Conservation (phyloP, 2,113 vertebrate species). For the Arvicanthis niloticus region DNA sequence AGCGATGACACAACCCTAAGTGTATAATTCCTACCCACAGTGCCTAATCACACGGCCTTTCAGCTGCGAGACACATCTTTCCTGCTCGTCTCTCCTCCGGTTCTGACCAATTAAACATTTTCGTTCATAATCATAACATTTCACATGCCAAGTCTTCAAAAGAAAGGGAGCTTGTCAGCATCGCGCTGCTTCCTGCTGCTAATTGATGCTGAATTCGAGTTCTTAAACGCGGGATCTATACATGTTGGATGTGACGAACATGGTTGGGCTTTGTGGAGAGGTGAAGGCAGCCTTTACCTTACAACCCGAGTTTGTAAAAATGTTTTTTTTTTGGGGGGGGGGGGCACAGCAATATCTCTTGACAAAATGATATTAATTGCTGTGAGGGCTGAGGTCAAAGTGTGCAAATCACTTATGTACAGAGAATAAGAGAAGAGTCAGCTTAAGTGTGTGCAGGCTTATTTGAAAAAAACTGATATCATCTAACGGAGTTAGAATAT, state of each 20-base stretch:
- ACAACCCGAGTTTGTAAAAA: conserved; percentile 4
- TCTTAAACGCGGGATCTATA: conserved; percentile 65
- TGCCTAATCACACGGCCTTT: conserved; percentile 73
- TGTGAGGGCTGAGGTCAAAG: not conserved
- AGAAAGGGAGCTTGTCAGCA: conserved; percentile 75
- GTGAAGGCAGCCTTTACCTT: not conserved
- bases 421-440: not conserved
- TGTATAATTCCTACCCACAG: conserved; percentile 70
- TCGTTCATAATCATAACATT: conserved; percentile 79
- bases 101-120: conserved; percentile 82
- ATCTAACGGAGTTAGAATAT: not conserved
- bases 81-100: conserved; percentile 70
- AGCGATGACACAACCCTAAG: conserved; percentile 72
- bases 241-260: conserved; percentile 25
- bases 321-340: not conserved
- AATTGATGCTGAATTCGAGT: conserved; percentile 66
- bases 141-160: conserved; percentile 76
- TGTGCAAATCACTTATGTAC: not conserved
- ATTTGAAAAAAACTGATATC: not conserved
- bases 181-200: conserved; percentile 62
- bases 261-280: not conserved
- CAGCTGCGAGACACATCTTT: conserved; percentile 65
- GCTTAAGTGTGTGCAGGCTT: not conserved
- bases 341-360: not conserved
- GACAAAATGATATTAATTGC: conserved; percentile 29